Base-by-base conservation (phyloP, 2,797 vertebrate species). In the Poecilia wingei region DNA sequence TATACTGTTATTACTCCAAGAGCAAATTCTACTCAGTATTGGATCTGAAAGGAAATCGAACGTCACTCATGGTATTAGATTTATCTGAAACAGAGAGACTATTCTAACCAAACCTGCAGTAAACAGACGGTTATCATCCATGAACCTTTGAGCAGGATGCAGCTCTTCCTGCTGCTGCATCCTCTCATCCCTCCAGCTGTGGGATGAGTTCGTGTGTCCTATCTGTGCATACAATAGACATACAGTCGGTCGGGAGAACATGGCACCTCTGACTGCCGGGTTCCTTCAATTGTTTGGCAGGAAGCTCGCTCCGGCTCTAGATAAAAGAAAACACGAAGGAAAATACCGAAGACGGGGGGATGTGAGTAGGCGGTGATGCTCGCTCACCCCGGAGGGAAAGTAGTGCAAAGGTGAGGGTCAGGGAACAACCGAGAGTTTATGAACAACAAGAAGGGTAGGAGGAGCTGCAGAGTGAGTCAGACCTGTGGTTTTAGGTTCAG, bases 201-300 rank as follows among this genome's bases (percentile, higher is more conserved):
- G 55, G 78, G 46, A 77, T 41, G 41, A 57, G 77, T 59, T 59
- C 5, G 51, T 69, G 79, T 78, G 49, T 68, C 72, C 39, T 76
- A 41, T 88, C 76, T 83, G 14, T 85, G 73, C 73, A 78, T 59
- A 85, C 61, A 8, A 79, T 80, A 84, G 72, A 89, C 87, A 88
- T 87, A 86, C 49, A 79, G 81, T 43, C 73, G 87, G 85, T 91
- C 84, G 87, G 87, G 88, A 84, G 84, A 88, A 80, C 74, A 61
- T 78, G 85, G 92, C 92, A 93, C 91, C 88, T 92, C 87, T 82
- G 87, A 90, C 91, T 85, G 85, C 85, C n/a, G 7, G 85, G 92
- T 94, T 94, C 94, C 94, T 92, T 82, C 91, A 82, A 94, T 94
- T 94, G 94, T 94, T 93, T 61, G 43, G 33, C 90, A 92, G 92